Evolutionary conservation across 2,888 invertebrate species (phyloP).

Genomic region (Aporophyla nigra): DNA sequence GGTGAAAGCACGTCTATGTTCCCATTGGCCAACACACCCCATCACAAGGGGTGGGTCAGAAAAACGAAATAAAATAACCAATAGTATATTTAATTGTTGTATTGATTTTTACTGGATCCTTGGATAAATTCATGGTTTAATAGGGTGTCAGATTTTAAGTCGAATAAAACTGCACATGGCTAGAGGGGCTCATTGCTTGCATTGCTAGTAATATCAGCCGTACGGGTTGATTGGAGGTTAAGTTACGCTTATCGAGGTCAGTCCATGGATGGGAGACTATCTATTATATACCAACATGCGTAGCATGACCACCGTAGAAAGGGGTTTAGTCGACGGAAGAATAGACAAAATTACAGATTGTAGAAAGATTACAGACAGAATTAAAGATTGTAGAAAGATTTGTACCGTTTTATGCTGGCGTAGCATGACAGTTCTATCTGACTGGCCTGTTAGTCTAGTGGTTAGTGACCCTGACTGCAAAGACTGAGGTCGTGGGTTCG

Average conservation of each 20-base stretch:
- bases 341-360: too few relatives aligned
- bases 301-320: too few relatives aligned
- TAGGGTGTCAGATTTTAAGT: neutral
- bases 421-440: too few relatives aligned
- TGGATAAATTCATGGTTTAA: neutral
- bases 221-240: neutral
- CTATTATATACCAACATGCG: too few relatives aligned
- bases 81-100: conserved; percentile 36
- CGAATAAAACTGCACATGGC: too few relatives aligned
- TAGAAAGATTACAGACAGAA: too few relatives aligned
- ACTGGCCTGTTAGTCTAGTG: too few relatives aligned
- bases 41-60: conserved; percentile 38
- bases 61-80: conserved; percentile 35
- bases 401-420: too few relatives aligned
- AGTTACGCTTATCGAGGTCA: neutral
- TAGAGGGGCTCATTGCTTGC: neutral
- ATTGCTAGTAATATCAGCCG: neutral
- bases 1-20: conserved; percentile 62
- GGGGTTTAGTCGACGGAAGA: too few relatives aligned
- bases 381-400: too few relatives aligned
- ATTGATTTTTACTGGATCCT: conserved; percentile 42
- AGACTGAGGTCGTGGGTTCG: too few relatives aligned
- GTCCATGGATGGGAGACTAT: neutral
- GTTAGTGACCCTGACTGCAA: too few relatives aligned
- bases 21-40: conserved; percentile 53